Conservation (phyloP, 2,113 vertebrate genomes). For the Lepus americanus region DNA sequence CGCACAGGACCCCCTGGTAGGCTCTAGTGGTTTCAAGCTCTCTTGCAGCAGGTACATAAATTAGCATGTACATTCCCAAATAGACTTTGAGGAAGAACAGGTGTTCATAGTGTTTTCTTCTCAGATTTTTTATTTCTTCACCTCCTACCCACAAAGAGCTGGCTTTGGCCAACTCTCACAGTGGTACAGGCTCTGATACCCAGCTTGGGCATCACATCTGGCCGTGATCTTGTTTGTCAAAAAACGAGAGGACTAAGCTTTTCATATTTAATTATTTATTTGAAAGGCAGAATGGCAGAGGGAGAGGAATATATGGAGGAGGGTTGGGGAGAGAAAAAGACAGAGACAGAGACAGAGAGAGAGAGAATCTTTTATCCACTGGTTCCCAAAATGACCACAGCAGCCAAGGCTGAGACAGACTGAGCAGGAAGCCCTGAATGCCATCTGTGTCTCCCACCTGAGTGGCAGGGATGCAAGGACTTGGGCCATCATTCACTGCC, state of each 20-base stretch:
- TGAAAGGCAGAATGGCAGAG: no score
- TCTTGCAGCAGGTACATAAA: not conserved
- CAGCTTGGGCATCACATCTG: not conserved
- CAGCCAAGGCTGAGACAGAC: no score
- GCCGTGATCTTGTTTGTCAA: not conserved
- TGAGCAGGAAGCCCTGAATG: no score
- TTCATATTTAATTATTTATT: no score
- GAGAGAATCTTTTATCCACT: no score
- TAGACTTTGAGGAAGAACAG: not conserved
- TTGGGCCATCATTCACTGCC: no score
- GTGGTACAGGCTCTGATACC: not conserved
- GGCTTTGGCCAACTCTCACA: not conserved
- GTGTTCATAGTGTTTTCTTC: not conserved
- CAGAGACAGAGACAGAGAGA: no score
- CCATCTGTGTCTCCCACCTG: no score
- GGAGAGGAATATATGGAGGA: no score
- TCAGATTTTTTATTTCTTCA: not conserved
- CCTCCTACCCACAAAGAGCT: not conserved
- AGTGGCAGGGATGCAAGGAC: no score
- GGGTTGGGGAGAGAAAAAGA: no score
- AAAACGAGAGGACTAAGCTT: not conserved
- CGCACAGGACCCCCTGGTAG: not conserved
- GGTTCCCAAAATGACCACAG: no score
- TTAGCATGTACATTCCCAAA: not conserved
- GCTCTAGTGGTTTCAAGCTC: not conserved